Percentiles rank a stretch among this genome's conserved stretches.
phyloP scores from a whole-genome alignment of 2,113 vertebrate species.

The Gambusia affinis region DNA sequence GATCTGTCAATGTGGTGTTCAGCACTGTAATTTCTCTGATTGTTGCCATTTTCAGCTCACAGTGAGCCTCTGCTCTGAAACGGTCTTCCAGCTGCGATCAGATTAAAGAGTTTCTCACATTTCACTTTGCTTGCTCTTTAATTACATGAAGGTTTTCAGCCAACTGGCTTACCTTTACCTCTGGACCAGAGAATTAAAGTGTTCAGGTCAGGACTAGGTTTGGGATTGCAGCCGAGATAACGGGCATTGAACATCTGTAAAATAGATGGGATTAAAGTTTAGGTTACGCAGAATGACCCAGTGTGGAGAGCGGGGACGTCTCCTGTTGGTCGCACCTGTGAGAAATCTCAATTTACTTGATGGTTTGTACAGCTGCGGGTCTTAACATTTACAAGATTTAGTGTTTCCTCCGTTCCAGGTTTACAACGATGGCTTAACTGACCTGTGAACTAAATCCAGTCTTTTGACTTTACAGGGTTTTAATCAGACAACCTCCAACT shows the following conservation, averaged over 20 bases:
- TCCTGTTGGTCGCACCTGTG: background rate
- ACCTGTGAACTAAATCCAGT: background rate
- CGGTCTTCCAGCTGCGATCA: slow-evolving; percentile 49
- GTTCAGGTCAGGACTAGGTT: slow-evolving; percentile 34
- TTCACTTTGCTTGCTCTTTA: slow-evolving; percentile 68
- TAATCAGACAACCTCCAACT: background rate
- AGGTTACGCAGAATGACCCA: background rate
- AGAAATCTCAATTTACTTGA: background rate
- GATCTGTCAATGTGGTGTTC: slow-evolving; percentile 22
- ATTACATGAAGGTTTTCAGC: slow-evolving; percentile 67
- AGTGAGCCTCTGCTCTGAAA: slow-evolving; percentile 22
- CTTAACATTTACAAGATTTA: background rate
- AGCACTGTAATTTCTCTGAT: slow-evolving; percentile 38
- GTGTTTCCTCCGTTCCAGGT: background rate
- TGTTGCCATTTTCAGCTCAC: slow-evolving; percentile 36
- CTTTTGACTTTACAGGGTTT: background rate
- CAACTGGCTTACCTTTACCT: slow-evolving; percentile 50
- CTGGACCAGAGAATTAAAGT: slow-evolving; percentile 56
- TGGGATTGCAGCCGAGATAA: slow-evolving; percentile 47
- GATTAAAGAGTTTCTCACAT: slow-evolving; percentile 53
- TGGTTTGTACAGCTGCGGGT: background rate
- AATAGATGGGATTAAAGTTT: slow-evolving; percentile 24
- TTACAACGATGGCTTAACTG: background rate
- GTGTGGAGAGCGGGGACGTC: background rate
- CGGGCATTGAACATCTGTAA: slow-evolving; percentile 19